Conservation (phyloP, 2,113 vertebrate genomes). For the Lycaon pictus region DNA sequence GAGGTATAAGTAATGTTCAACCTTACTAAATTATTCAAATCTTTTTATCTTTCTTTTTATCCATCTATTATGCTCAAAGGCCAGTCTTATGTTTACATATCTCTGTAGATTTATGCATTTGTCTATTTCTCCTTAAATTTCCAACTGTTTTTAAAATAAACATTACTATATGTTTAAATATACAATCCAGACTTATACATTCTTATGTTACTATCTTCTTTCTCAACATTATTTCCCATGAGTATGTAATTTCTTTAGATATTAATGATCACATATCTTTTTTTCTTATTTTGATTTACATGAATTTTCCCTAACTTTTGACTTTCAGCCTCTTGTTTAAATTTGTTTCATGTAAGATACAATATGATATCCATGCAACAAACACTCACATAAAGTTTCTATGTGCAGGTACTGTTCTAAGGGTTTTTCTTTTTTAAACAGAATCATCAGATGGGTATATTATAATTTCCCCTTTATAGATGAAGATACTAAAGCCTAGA, state of each 20-base stretch:
- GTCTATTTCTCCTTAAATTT: slow-evolving; percentile 38
- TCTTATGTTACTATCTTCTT: not conserved
- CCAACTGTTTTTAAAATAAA: slow-evolving; percentile 30
- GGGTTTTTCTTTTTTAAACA: not conserved
- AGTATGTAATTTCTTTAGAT: not conserved
- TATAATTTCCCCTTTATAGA: not conserved
- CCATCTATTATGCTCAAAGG: not conserved
- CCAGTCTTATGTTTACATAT: not conserved
- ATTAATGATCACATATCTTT: not conserved
- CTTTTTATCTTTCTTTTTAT: slow-evolving; percentile 3
- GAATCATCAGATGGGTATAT: not conserved
- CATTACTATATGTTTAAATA: not conserved
- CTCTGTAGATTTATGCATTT: not conserved
- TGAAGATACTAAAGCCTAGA: not conserved
- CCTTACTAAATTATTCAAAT: slow-evolving; percentile 51
- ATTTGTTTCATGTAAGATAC: not conserved
- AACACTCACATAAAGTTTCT: not conserved
- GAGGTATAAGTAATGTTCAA: not conserved
- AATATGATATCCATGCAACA: not conserved
- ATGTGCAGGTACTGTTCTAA: not conserved
- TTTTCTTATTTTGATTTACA: not conserved
- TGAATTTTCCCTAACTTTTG: not conserved
- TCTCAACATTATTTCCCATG: slow-evolving; percentile 2
- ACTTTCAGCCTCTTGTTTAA: not conserved
- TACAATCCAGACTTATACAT: not conserved